Conservation (phyloP, 2,888 invertebrate species). For the Leistus spinibarbis region DNA sequence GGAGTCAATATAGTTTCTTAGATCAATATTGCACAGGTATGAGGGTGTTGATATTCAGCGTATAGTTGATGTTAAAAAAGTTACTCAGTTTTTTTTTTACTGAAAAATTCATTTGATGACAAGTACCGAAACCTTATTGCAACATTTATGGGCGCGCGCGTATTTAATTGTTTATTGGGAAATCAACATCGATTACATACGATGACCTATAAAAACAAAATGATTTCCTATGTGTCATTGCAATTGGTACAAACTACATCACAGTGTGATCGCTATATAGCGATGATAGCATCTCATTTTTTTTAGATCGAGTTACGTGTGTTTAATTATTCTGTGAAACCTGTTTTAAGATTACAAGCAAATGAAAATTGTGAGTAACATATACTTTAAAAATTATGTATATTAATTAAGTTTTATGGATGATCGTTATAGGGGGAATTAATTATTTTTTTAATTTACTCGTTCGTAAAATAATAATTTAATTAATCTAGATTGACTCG, state of each 20-base stretch:
- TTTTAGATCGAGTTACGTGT: background rate
- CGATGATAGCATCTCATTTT: background rate
- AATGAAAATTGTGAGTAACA: background rate
- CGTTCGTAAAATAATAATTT: background rate
- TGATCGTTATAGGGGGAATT: background rate
- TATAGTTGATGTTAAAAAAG: no score
- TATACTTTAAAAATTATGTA: background rate
- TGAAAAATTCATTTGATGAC: no score
- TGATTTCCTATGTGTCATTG: background rate
- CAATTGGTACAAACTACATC: background rate
- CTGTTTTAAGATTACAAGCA: background rate
- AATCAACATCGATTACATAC: background rate
- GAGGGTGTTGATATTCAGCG: no score
- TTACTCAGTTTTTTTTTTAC: no score
- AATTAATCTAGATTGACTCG: background rate
- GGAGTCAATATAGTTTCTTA: no score
- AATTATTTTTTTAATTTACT: background rate
- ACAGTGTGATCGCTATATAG: no score
- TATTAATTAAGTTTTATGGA: background rate
- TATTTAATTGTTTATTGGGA: background rate
- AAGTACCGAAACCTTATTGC: no score
- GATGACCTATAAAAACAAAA: background rate
- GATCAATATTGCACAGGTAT: no score
- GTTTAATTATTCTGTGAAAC: background rate
- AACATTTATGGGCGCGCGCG: background rate